Percentiles rank a stretch among this genome's conserved stretches.
These are phyloP conservation scores for Eufriesea mexicana DNA, from an alignment of 1,140 invertebrate genomes.

Conservation along the genomic window DNA sequence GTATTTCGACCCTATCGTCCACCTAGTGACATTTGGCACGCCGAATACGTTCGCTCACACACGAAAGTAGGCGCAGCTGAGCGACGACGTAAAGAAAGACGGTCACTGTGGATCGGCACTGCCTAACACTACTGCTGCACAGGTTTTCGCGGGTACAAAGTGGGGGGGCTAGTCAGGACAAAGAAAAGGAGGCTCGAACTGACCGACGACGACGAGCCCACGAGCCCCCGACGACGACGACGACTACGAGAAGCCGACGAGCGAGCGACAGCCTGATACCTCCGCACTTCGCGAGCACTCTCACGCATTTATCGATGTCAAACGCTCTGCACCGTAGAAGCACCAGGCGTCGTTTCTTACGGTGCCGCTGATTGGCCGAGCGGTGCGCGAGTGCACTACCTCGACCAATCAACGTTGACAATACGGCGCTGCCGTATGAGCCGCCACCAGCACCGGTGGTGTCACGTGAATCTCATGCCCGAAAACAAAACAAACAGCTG, in stretches of 20 bases:
- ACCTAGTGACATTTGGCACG: slow-evolving; percentile 66
- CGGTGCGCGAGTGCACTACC: slow-evolving; percentile 63
- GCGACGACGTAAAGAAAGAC: slow-evolving; percentile 51
- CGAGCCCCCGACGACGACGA: slow-evolving; percentile 51
- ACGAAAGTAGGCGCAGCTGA: slow-evolving; percentile 51
- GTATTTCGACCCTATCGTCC: slow-evolving; percentile 59
- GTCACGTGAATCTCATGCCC: slow-evolving; percentile 81
- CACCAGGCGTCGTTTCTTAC: slow-evolving; percentile 70
- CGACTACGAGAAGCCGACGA: slow-evolving; percentile 65
- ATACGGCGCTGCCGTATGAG: slow-evolving; percentile 63
- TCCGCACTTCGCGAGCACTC: slow-evolving; percentile 78
- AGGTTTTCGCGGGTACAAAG: slow-evolving; percentile 55
- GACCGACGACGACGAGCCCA: slow-evolving; percentile 57
- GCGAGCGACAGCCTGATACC: slow-evolving; percentile 72
- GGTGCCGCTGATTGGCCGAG: slow-evolving; percentile 65
- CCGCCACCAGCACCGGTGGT: slow-evolving; percentile 74
- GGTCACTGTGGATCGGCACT: slow-evolving; percentile 60
- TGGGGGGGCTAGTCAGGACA: slow-evolving; percentile 44
- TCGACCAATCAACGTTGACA: slow-evolving; percentile 66
- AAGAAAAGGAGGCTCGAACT: slow-evolving; percentile 53
- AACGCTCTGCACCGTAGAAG: slow-evolving; percentile 76
- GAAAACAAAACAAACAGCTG: slow-evolving; percentile 82
- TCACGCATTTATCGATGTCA: slow-evolving; percentile 82
- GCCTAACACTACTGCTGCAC: slow-evolving; percentile 53
- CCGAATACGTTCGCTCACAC: slow-evolving; percentile 50